Base-by-base conservation (phyloP, 2,888 invertebrate genomes). In the Dyspetes luteomarginatus region DNA sequence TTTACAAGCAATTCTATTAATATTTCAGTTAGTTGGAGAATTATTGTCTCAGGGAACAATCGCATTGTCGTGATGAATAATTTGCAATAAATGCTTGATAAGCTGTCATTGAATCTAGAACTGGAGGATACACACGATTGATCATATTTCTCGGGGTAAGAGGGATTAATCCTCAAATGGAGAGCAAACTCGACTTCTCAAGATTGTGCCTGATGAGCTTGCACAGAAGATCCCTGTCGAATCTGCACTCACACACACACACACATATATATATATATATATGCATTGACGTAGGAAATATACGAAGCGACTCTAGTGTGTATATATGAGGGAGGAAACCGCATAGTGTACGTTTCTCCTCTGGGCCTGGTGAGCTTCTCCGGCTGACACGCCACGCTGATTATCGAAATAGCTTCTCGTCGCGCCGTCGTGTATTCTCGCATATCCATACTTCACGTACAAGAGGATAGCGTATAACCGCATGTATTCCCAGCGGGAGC, bases 371-470 rank as follows among this genome's bases (percentile, higher is more conserved):
- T 55, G 56, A 41, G 48, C 71, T 45, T 30, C 80, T 71, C 62
- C 22, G 50, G 56, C 62, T 71, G 80, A 80, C 71, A 75, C 75
- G 75, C 80, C 80, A 75, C 75, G 71, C 71, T 80, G 75, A 80
- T 80, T 80, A 80, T 80, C 76, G 80, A 76, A 76, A 80, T 80
- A 80, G 80, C 71, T 76, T 80, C 71, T 67, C 72, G 80, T 74
- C 78, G 48, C 48, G 62, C 36, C 45, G 43, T 75, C 78, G 52
- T 58, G 50, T 72, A 65, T 79, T 67, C 75, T 67, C 55, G 75
- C 55, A 80, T 76, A 80, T 72, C 80, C 76, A 76, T 76, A 72
- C 26, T 55, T 12, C 19, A 55, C 19, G 52, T 72, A 67, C 62
- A 36, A 62, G 36, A 19, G 48, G 64, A 69, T 48, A 64, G 58